Base-by-base conservation (phyloP, 2,888 invertebrate genomes). In the Ophion ventricosus region DNA sequence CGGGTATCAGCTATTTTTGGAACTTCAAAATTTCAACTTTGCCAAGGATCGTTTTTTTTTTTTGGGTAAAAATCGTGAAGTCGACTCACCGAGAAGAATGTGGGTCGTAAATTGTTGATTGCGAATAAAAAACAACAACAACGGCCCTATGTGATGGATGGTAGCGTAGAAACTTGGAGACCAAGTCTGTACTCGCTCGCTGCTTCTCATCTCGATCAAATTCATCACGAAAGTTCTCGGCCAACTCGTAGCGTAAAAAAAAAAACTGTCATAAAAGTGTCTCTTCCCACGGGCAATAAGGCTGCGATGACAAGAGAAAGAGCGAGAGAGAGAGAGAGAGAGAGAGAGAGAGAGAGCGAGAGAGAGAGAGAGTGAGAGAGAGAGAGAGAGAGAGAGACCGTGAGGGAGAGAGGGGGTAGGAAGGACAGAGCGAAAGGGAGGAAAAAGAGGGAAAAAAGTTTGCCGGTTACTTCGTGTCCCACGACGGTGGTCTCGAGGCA, bases 401-500 rank as follows among this genome's bases (percentile, higher is more conserved):
- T n/a, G n/a, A n/a, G n/a, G n/a, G n/a, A n/a, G n/a, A n/a, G n/a
- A n/a, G n/a, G n/a, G 56, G 64, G 64, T n/a, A 2, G 43, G 10
- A 10, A 3, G 57, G 29, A 26, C n/a, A 26, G 3, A 23, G 26
- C 5, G 63, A 54, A 29, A 26, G 43, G 20, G 49, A 70, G 56
- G 67, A 56, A 35, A 54, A 26, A 23, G 43, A 25, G 14, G 49
- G 20, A 69, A 61, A 80, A 85, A 82, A 80, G 73, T 67, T 82
- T 79, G 57, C 66, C 17, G 20, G 40, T 26, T 69, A 64, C 23
- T 56, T 56, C 66, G 70, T 76, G 67, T 72, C 64, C 49, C 23
- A 64, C 23, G 49, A 43, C 25, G 73, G 73, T 70, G 77, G 77
- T 83, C 61, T 70, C 80, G 76, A 57, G 78, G 82, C 84, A 85